phyloP scores from a whole-genome alignment of 2,113 vertebrate genomes.

The Alces alces region DNA sequence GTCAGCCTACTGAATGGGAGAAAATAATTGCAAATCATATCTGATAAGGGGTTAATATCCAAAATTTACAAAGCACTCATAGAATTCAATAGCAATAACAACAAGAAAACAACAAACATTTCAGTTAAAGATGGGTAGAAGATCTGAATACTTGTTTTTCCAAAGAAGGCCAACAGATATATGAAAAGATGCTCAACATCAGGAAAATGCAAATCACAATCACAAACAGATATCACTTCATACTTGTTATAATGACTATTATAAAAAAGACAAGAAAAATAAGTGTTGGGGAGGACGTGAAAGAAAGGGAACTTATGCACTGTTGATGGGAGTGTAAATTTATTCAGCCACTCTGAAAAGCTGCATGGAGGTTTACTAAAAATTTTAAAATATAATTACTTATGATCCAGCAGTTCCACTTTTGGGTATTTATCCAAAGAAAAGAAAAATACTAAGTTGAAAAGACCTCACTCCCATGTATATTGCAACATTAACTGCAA shows the following conservation, averaged over 20 bases:
- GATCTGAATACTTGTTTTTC: background rate
- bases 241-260: background rate
- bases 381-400: background rate
- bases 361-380: background rate
- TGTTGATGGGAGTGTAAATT: background rate
- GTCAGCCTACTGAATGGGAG: background rate
- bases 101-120: background rate
- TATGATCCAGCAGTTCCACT: background rate
- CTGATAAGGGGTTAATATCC: background rate
- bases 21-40: background rate
- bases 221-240: background rate
- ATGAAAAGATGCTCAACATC: background rate
- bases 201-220: background rate
- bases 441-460: background rate
- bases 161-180: background rate
- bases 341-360: background rate
- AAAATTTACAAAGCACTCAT: background rate
- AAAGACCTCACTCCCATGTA: background rate
- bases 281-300: background rate
- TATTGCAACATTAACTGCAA: background rate
- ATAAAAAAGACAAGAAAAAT: background rate
- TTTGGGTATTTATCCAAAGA: background rate
- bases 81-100: background rate
- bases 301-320: background rate
- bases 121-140: background rate